phyloP scores from a whole-genome alignment of 2,113 vertebrate species.

The Budorcas taxicolor region DNA sequence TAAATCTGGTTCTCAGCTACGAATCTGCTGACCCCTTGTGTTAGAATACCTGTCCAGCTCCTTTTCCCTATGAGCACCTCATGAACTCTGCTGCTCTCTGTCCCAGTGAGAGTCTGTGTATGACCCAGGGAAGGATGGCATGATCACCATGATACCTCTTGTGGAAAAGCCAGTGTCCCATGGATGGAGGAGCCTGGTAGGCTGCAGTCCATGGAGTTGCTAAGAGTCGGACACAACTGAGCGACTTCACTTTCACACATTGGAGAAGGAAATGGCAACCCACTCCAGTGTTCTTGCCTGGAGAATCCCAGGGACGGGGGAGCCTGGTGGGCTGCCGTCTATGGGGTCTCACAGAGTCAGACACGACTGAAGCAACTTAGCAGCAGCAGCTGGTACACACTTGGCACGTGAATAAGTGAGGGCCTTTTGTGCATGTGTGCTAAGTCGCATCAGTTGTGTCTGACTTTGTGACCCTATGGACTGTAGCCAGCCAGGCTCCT shows the following conservation, averaged over 20 bases:
- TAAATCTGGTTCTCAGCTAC: neutral
- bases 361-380: too few relatives aligned
- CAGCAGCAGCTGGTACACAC: too few relatives aligned
- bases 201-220: too few relatives aligned
- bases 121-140: neutral
- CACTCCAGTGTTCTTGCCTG: too few relatives aligned
- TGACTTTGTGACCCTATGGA: neutral
- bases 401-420: neutral
- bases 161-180: neutral
- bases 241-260: too few relatives aligned
- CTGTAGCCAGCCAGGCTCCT: neutral
- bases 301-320: too few relatives aligned
- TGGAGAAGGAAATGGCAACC: too few relatives aligned
- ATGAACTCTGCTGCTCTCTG: neutral
- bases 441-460: neutral
- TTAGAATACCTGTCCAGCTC: neutral
- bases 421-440: neutral
- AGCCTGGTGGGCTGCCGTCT: too few relatives aligned
- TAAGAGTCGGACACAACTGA: too few relatives aligned
- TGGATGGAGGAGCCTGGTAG: too few relatives aligned
- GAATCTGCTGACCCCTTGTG: neutral
- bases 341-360: too few relatives aligned
- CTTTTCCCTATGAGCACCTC: neutral
- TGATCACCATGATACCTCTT: neutral
- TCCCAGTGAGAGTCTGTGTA: rapidly evolving